These are phyloP conservation scores for Pholis gunnellus DNA, from an alignment of 2,113 vertebrate genomes.

Conservation along the genomic window DNA sequence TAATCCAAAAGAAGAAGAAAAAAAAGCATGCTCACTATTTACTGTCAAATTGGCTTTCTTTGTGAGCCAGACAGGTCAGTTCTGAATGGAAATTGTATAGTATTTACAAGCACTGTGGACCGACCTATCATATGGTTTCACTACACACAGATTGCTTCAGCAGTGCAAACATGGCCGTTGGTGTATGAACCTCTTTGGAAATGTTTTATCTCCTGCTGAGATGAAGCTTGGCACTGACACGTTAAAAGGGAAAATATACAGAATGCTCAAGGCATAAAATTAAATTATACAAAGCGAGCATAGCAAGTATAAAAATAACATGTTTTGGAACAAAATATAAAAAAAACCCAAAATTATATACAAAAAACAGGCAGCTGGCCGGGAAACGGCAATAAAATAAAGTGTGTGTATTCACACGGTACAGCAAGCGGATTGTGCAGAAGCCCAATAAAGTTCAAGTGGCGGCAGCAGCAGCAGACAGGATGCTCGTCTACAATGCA, in stretches of 20 bases:
- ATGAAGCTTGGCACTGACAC: conserved; percentile 17
- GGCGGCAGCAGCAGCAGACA: conserved; percentile 4
- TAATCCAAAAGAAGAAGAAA: not conserved
- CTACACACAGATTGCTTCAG: not conserved
- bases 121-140: not conserved
- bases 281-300: conserved; percentile 19
- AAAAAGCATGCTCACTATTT: not conserved
- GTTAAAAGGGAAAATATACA: conserved; percentile 38
- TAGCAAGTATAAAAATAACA: conserved; percentile 20
- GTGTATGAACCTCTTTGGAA: conserved; percentile 17
- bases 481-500: conserved; percentile 18
- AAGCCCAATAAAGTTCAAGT: conserved; percentile 41
- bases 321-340: not conserved
- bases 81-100: not conserved
- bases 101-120: conserved; percentile 13
- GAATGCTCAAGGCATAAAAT: conserved; percentile 59
- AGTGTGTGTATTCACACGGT: not conserved
- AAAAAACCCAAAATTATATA: conserved; percentile 57
- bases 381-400: conserved; percentile 8
- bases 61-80: not conserved
- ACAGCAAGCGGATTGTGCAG: conserved; percentile 36
- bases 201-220: conserved; percentile 6
- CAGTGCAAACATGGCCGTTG: conserved; percentile 15
- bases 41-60: not conserved
- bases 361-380: conserved; percentile 36